Evolutionary conservation across 2,113 vertebrate species (phyloP).

Genomic region (Pandion haliaetus): DNA sequence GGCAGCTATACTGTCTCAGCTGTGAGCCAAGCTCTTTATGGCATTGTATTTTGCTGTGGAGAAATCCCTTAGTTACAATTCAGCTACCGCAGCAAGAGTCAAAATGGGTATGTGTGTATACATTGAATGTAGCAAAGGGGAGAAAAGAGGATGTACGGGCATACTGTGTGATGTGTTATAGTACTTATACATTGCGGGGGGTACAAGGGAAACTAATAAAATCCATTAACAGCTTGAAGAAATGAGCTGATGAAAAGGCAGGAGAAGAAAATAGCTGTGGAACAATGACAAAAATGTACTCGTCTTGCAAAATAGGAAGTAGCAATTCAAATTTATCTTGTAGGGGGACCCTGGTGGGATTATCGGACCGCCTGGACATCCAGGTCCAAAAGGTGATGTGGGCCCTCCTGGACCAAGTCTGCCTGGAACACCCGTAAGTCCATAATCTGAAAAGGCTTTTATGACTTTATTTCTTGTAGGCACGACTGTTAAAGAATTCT

Average conservation of each 20-base stretch:
- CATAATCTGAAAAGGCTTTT: neutral
- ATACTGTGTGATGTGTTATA: neutral
- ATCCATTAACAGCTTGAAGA: neutral
- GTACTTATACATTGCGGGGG: neutral
- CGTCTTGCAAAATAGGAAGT: neutral
- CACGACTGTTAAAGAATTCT: neutral
- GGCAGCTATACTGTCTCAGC: neutral
- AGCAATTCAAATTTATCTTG: neutral
- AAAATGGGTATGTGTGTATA: neutral
- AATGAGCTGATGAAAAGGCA: neutral
- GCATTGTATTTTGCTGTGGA: neutral
- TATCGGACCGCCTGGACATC: slow-evolving; percentile 81
- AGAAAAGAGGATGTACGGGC: neutral
- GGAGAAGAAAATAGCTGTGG: neutral
- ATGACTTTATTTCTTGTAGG: neutral
- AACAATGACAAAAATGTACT: neutral
- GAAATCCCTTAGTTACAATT: neutral
- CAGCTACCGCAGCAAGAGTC: neutral
- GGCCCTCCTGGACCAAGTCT: slow-evolving; percentile 81
- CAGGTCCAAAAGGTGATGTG: slow-evolving; percentile 91
- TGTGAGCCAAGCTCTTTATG: neutral
- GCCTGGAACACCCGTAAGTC: slow-evolving; percentile 77
- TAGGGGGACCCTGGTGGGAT: slow-evolving; percentile 87
- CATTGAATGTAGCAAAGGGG: neutral
- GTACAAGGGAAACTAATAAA: neutral